Evolutionary conservation across 2,888 invertebrate species (phyloP).

Genomic region (Tromatobia lineatoria): DNA sequence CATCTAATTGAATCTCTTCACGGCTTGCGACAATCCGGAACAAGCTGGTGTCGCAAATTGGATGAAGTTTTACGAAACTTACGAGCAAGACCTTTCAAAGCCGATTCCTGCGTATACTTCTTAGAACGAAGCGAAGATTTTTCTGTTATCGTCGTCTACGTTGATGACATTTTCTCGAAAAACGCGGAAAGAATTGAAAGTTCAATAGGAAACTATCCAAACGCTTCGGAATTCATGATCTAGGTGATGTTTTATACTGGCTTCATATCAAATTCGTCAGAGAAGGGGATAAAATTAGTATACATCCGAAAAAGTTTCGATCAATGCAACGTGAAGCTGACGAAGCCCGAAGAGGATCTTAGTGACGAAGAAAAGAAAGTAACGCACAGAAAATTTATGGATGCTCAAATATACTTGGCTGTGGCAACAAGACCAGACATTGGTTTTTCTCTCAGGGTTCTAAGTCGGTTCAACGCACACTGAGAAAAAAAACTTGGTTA

Average conservation of each 20-base stretch:
- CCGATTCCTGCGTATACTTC: constrained; percentile 69
- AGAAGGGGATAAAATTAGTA: constrained; percentile 17
- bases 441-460: constrained; percentile 56
- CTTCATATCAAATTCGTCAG: constrained; percentile 71
- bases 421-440: constrained; percentile 68
- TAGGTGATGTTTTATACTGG: constrained; percentile 69
- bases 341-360: constrained; percentile 48
- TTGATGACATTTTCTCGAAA: constrained; percentile 73
- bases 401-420: constrained; percentile 67
- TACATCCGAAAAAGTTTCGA: constrained; percentile 72
- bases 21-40: constrained; percentile 59
- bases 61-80: constrained; percentile 37
- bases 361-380: constrained; percentile 41
- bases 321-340: constrained; percentile 66
- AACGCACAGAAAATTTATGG: constrained; percentile 66
- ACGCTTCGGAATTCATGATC: constrained; percentile 64
- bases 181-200: constrained; percentile 48
- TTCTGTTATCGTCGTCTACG: constrained; percentile 70
- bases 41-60: constrained; percentile 51
- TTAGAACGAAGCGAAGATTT: constrained; percentile 53
- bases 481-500: no score
- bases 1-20: constrained; percentile 56
- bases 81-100: constrained; percentile 25
- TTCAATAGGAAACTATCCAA: constrained; percentile 51
- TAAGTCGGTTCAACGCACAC: constrained; percentile 69